Percentiles rank a stretch among this genome's conserved stretches.
These are phyloP conservation scores for Meteorus sp. DNA, from an alignment of 1,140 invertebrate genomes.

Conservation along the genomic window DNA sequence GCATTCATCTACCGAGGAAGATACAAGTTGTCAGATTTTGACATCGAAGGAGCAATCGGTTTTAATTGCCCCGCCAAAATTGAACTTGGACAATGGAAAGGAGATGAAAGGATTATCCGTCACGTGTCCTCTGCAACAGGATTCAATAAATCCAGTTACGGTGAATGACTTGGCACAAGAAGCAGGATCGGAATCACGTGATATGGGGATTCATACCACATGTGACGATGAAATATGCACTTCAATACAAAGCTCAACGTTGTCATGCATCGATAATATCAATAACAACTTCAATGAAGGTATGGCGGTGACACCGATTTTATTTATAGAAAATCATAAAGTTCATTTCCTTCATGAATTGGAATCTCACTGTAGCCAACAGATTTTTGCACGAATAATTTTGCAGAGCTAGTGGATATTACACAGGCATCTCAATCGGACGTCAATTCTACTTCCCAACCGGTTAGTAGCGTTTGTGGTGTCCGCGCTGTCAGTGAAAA, in stretches of 20 bases:
- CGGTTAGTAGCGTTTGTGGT: not conserved
- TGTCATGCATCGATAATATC: not conserved
- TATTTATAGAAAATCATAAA: slow-evolving; percentile 1
- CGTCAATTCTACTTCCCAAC: not conserved
- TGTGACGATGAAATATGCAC: not conserved
- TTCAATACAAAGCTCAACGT: not conserved
- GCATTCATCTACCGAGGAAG: not conserved
- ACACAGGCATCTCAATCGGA: not conserved
- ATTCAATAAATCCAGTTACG: not conserved
- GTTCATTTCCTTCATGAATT: no score
- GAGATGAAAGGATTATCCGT: not conserved
- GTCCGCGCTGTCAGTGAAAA: slow-evolving; percentile 29
- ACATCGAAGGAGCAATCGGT: not conserved
- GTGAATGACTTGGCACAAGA: not conserved
- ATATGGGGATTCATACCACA: not conserved
- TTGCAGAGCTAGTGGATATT: not conserved
- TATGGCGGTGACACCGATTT: not conserved
- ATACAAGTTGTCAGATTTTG: not conserved
- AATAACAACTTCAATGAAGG: not conserved
- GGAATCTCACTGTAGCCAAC: no score
- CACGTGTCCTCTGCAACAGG: no score
- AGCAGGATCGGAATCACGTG: no score
- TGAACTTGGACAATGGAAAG: not conserved
- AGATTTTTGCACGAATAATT: not conserved
- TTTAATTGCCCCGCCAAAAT: slow-evolving; percentile 4